Evolutionary conservation across 2,113 vertebrate species (phyloP).

Genomic region (Steatornis caripensis): DNA sequence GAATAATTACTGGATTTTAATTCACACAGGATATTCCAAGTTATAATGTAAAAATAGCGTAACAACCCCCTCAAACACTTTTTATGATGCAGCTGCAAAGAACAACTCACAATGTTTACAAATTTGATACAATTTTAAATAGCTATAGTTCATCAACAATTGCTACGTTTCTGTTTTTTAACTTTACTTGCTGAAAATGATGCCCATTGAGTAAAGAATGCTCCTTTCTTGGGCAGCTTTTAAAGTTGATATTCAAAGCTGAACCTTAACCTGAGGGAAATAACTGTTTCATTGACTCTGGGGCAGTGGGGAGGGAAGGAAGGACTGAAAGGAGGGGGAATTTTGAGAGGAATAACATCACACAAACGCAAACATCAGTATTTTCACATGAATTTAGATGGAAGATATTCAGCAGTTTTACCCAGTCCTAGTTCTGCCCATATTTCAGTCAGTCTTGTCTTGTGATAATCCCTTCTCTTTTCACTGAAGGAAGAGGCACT

Average conservation of each 20-base stretch:
- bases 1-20: neutral
- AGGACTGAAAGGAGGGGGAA: neutral
- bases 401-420: conserved; percentile 2
- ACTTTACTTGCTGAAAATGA: neutral
- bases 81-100: neutral
- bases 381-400: neutral
- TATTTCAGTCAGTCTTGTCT: neutral
- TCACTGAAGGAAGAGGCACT: conserved; percentile 26
- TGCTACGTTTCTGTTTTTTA: neutral
- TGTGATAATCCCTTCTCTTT: conserved; percentile 26
- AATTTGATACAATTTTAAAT: neutral
- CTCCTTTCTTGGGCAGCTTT: conserved; percentile 18
- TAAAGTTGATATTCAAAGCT: conserved; percentile 49
- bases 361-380: neutral
- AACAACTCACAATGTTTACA: neutral
- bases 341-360: neutral
- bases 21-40: neutral
- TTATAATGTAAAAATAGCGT: neutral
- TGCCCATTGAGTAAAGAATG: neutral
- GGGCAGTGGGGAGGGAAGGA: neutral
- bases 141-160: neutral
- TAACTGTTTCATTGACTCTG: conserved; percentile 36
- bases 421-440: neutral
- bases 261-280: conserved; percentile 48
- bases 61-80: neutral